Percentiles rank a stretch among this genome's conserved stretches.
Conservation (phyloP, 2,888 invertebrate genomes). For the Netelia virgata region DNA sequence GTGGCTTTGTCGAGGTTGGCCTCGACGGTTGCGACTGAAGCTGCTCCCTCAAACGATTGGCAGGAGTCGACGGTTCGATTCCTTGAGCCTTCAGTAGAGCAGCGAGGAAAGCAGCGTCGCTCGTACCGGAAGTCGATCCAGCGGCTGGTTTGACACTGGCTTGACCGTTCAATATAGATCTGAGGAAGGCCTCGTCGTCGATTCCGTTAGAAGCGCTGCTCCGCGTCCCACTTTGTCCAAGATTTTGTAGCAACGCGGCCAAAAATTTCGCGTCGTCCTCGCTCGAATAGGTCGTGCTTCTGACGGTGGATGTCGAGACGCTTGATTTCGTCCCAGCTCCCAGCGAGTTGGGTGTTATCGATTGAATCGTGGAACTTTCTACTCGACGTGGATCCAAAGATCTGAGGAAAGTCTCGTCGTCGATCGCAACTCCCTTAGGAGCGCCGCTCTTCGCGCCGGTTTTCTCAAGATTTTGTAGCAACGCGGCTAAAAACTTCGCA, state of each 20-base stretch:
- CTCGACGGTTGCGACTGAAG: conserved; percentile 85
- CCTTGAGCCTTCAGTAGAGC: conserved; percentile 90
- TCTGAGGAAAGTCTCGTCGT: conserved; percentile 78
- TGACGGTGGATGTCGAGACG: conserved; percentile 74
- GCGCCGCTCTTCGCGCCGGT: conserved; percentile 64
- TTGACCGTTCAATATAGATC: conserved; percentile 77
- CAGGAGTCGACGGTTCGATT: conserved; percentile 90
- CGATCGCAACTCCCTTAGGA: background rate
- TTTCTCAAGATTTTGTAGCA: conserved; percentile 76
- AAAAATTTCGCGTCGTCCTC: conserved; percentile 81
- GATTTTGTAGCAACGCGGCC: conserved; percentile 76
- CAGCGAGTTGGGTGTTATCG: conserved; percentile 74
- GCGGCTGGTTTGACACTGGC: conserved; percentile 75
- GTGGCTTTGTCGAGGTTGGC: conserved; percentile 68
- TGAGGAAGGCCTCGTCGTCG: conserved; percentile 78
- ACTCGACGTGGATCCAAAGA: conserved; percentile 53
- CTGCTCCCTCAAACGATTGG: conserved; percentile 87
- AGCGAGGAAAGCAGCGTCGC: conserved; percentile 90
- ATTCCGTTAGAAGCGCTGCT: conserved; percentile 1
- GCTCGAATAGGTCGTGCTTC: conserved; percentile 67
- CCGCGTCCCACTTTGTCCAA: conserved; percentile 70
- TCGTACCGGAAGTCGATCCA: conserved; percentile 86
- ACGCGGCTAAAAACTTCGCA: conserved; percentile 79
- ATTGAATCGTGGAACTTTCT: conserved; percentile 70
- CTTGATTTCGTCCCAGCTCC: conserved; percentile 73